Evolutionary conservation across 2,113 vertebrate species (phyloP).

Genomic region (Peromyscus maniculatus): DNA sequence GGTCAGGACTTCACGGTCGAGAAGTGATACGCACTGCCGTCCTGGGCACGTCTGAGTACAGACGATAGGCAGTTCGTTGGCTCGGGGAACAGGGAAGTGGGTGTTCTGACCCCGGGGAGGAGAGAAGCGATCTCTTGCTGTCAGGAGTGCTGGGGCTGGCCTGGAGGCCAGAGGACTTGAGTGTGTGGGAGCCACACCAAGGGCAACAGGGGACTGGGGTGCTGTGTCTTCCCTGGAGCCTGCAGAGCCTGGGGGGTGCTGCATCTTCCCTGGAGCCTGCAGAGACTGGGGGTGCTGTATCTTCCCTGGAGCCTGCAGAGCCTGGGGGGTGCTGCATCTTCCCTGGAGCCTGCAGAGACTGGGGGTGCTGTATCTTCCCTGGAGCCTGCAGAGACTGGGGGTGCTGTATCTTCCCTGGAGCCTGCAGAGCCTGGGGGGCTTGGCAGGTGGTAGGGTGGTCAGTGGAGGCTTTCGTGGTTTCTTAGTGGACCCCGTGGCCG

Average conservation of each 20-base stretch:
- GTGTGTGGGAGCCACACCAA: not conserved
- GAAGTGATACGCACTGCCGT: rapidly evolving
- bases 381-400: not conserved
- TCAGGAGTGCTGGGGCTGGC: too few relatives aligned
- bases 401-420: rapidly evolving
- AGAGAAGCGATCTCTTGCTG: not conserved
- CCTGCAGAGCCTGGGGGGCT: not conserved
- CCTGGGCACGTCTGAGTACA: rapidly evolving
- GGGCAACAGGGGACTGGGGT: not conserved
- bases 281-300: rapidly evolving
- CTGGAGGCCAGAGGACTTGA: not conserved
- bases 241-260: not conserved
- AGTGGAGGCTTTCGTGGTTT: not conserved
- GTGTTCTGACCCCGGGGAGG: not conserved
- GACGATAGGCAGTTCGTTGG: not conserved
- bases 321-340: rapidly evolving
- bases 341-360: not conserved
- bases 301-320: not conserved
- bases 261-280: rapidly evolving
- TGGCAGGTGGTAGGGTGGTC: rapidly evolving
- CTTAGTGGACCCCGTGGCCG: not conserved
- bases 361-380: rapidly evolving
- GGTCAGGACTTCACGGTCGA: too few relatives aligned
- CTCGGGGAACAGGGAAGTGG: not conserved
- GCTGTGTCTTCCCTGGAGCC: rapidly evolving